These are phyloP conservation scores for Papilio glaucus DNA, from an alignment of 1,140 invertebrate genomes.

Conservation along the genomic window DNA sequence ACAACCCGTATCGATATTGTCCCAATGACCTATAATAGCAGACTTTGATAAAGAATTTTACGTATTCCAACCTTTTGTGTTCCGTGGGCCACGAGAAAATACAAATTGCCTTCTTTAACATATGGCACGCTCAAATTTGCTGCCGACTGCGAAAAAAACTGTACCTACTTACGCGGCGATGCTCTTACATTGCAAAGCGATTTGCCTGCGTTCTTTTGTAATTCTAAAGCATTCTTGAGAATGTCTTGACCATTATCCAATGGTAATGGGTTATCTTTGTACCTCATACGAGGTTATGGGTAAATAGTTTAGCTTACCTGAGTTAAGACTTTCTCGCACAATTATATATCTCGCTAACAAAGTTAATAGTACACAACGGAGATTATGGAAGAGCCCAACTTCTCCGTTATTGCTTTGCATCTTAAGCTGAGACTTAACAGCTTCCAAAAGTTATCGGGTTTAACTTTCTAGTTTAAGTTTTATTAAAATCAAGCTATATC, in stretches of 20 bases:
- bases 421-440: constrained; percentile 34
- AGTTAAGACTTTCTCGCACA: too few relatives aligned
- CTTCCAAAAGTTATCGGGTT: constrained; percentile 36
- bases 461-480: constrained; percentile 36
- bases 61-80: constrained; percentile 39
- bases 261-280: too few relatives aligned
- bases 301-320: too few relatives aligned
- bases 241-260: neutral
- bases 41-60: constrained; percentile 38
- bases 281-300: too few relatives aligned
- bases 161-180: constrained; percentile 41
- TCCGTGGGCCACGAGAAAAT: constrained; percentile 43
- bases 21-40: constrained; percentile 27
- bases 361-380: constrained; percentile 20
- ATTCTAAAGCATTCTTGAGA: constrained; percentile 8
- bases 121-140: constrained; percentile 53
- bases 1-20: constrained; percentile 23
- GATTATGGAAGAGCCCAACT: constrained; percentile 30
- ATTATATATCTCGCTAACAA: neutral
- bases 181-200: constrained; percentile 1
- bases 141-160: constrained; percentile 47
- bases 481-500: constrained; percentile 32
- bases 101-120: constrained; percentile 69
- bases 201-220: neutral
- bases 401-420: constrained; percentile 28